Base-by-base conservation (phyloP, 2,797 vertebrate species). In the Orientallactaga sibirica region DNA sequence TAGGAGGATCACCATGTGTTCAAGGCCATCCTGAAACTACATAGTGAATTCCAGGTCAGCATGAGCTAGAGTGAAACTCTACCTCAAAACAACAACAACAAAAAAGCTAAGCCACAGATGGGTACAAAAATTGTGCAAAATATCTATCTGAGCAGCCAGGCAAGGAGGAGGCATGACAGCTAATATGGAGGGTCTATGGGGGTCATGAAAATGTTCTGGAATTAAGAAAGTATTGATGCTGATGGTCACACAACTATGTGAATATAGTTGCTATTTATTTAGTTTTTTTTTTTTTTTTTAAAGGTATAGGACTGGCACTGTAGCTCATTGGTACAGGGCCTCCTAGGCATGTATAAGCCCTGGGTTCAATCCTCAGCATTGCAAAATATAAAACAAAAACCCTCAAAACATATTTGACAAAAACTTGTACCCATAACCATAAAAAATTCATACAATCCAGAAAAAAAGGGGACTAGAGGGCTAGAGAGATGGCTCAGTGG, bases 401-500 rank as follows among this genome's bases (percentile, higher is more conserved):
- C 24, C 7, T 37, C 52, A 76, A 90, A 91, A 68, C 9, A 41
- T 62, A 76, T 68, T 7, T 92, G 48, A 79, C 64, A 95, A 92
- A 25, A 91, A 89, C 19, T 79, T 73, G 22, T 27, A 62, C 29
- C n/a, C 27, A 82, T 52, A 70, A 86, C 27, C 29, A 90, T 7
- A 55, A 62, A 67, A 27, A 84, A 82, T 24, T 79, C n/a, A 20
- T 55, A 66, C 4, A 73, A 79, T 4, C 86, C 52, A 79, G 92
- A 95, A 91, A 64, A 22, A 85, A 64, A 92, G 64, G 66, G 52
- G 52, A 5, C 33, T 37, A 37, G 33, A 37, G 33, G 11, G 11
- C 52, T 58, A 2, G 55, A 58, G 11, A 58, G 12, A 58, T 58
- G 55, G 55, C 11, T 58, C 55, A 58, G 55, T 16, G 16, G 55